Evolutionary conservation across 2,797 vertebrate species (phyloP).

Genomic region (Thripadectes ignobilis): DNA sequence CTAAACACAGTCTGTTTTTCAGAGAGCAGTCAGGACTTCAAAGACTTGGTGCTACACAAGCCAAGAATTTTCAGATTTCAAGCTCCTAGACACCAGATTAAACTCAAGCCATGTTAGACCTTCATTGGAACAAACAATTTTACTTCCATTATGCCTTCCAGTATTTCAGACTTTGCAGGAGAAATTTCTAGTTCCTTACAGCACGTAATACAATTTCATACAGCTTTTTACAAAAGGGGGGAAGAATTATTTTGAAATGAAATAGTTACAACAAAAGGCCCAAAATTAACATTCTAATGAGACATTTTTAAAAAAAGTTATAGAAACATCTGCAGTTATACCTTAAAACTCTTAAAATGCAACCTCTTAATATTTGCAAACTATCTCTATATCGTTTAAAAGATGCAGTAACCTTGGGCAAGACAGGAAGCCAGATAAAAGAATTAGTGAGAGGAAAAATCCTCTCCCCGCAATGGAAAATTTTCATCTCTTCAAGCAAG

Average conservation of each 20-base stretch:
- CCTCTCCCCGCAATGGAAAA: constrained; percentile 75
- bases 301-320: neutral
- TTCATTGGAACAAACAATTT: neutral
- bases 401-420: neutral
- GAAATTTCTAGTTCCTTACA: neutral
- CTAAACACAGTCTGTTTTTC: neutral
- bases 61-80: neutral
- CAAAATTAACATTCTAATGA: neutral
- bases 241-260: neutral
- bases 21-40: neutral
- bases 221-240: neutral
- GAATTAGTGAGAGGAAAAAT: constrained; percentile 62
- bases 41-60: neutral
- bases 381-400: neutral
- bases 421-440: constrained; percentile 32
- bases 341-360: neutral
- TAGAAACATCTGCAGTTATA: neutral
- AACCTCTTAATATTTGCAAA: neutral
- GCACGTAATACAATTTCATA: neutral
- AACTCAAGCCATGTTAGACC: neutral
- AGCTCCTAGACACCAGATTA: neutral
- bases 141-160: neutral
- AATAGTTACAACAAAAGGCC: neutral
- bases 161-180: neutral
- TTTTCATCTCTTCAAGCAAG: constrained; percentile 74